Conservation (phyloP, 2,113 vertebrate genomes). For the Scartelaos histophorus region DNA sequence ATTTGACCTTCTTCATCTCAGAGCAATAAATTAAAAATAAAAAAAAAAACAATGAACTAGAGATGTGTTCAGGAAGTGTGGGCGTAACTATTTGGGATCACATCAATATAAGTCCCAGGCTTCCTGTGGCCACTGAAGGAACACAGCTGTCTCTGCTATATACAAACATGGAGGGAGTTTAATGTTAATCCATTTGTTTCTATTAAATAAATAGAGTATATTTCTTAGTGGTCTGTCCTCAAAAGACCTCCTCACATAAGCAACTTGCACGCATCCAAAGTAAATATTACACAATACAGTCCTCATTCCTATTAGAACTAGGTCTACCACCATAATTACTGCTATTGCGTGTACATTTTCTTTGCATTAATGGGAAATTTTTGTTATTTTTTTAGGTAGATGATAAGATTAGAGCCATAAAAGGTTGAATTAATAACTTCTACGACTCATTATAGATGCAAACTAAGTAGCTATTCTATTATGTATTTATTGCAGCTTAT, state of each 20-base stretch:
- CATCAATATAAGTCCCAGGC: constrained; percentile 34
- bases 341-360: no score
- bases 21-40: constrained; percentile 25
- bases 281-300: no score
- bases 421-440: no score
- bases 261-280: background rate
- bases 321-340: no score
- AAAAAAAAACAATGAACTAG: constrained; percentile 30
- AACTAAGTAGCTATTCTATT: no score
- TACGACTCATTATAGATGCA: no score
- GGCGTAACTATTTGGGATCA: constrained; percentile 38
- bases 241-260: background rate
- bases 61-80: constrained; percentile 45
- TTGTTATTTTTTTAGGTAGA: no score
- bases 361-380: no score
- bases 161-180: background rate
- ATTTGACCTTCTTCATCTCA: constrained; percentile 17
- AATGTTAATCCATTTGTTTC: background rate
- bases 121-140: constrained; percentile 12
- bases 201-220: background rate
- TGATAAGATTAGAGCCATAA: no score
- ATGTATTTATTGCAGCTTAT: no score
- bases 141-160: constrained; percentile 13
- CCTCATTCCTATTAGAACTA: no score
- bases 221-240: background rate